These are phyloP conservation scores for Drosophila paracracens DNA, from an alignment of 2,888 invertebrate species.

Conservation along the genomic window DNA sequence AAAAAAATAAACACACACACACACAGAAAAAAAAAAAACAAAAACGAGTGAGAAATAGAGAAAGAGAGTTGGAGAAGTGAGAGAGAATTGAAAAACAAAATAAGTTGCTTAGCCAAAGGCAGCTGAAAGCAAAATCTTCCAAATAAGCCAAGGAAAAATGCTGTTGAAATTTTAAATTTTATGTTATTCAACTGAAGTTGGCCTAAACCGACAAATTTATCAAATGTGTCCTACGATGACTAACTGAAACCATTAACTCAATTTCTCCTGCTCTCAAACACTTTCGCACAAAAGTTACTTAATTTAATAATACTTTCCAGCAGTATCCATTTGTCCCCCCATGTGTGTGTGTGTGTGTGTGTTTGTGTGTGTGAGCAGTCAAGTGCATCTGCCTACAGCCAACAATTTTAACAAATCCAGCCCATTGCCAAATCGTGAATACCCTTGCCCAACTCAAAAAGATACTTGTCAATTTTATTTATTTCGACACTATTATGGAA, in stretches of 20 bases:
- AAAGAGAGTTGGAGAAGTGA: constrained; percentile 8
- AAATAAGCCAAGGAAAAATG: not conserved
- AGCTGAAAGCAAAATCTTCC: not conserved
- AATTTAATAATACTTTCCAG: constrained; percentile 50
- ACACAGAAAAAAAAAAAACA: constrained; percentile 10
- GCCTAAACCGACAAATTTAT: not conserved
- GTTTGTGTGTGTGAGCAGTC: not conserved
- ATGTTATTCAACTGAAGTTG: not conserved
- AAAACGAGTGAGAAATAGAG: constrained; percentile 11
- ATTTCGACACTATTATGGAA: not conserved
- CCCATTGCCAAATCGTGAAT: not conserved
- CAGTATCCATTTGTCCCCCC: not conserved
- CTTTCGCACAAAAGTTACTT: constrained; percentile 28
- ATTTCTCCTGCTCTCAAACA: not conserved
- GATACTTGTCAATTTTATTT: not conserved
- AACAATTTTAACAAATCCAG: not conserved
- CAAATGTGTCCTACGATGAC: not conserved
- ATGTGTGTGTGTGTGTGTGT: not conserved
- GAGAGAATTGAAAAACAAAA: constrained; percentile 19
- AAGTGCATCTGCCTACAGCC: not conserved
- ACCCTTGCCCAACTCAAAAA: not conserved
- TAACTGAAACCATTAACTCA: no score
- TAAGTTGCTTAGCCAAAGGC: constrained; percentile 7
- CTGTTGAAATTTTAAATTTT: not conserved
- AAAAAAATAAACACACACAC: constrained; percentile 11